Percentiles rank a stretch among this genome's conserved stretches.
These are phyloP conservation scores for Phrynosoma blainvillii DNA, from an alignment of 2,113 vertebrate species.

Conservation along the genomic window DNA sequence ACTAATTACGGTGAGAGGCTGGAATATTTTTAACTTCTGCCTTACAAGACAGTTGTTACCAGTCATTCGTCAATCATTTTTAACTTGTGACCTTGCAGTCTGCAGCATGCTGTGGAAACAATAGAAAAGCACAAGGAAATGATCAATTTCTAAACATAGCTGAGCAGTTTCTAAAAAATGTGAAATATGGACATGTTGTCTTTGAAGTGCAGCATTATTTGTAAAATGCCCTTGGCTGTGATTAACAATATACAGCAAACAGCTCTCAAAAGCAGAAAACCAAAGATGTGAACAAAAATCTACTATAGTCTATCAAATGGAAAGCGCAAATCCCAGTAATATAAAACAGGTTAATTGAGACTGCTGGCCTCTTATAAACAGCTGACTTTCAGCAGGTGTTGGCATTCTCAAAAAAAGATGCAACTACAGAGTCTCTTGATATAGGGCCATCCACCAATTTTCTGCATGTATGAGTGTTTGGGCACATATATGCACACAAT, in stretches of 20 bases:
- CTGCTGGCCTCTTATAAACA: conserved; percentile 13
- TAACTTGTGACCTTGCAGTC: conserved; percentile 13
- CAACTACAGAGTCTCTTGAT: neutral
- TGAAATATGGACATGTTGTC: conserved; percentile 6
- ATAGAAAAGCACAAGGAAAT: conserved; percentile 15
- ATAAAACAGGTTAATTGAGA: conserved; percentile 20
- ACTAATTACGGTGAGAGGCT: conserved; percentile 39
- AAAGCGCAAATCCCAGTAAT: conserved; percentile 12
- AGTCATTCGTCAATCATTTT: conserved; percentile 30
- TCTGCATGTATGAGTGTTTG: neutral
- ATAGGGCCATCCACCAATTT: neutral
- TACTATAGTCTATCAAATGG: conserved; percentile 16
- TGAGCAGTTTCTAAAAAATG: conserved; percentile 7
- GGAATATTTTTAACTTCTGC: conserved; percentile 9
- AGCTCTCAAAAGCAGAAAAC: conserved; percentile 6
- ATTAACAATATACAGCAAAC: conserved; percentile 12
- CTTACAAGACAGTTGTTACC: neutral
- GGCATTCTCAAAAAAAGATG: neutral
- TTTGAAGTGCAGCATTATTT: conserved; percentile 18
- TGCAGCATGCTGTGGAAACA: conserved; percentile 23
- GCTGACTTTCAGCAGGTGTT: neutral
- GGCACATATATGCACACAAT: neutral
- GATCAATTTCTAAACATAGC: conserved; percentile 18
- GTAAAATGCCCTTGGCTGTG: conserved; percentile 16
- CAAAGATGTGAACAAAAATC: neutral